Conservation (phyloP, 2,113 vertebrate genomes). For the Pristiophorus japonicus region DNA sequence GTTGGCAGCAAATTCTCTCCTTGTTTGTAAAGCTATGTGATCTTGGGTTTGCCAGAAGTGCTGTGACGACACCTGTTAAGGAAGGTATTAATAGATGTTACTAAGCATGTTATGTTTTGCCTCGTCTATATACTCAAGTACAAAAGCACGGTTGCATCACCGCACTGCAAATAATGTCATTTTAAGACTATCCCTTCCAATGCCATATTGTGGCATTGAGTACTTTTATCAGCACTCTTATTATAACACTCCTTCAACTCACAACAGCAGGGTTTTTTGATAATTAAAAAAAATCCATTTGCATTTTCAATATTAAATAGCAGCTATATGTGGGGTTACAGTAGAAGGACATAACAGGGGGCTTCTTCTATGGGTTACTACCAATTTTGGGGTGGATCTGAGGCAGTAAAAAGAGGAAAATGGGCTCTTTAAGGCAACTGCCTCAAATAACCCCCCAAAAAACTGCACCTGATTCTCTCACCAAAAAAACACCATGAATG, state of each 20-base stretch:
- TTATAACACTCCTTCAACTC: not conserved
- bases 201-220: not conserved
- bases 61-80: slow-evolving; percentile 19
- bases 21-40: not conserved
- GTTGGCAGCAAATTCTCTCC: not conserved
- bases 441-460: not conserved
- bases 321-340: not conserved
- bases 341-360: not conserved
- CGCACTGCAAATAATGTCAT: not conserved
- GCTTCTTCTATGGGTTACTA: not conserved
- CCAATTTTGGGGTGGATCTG: not conserved
- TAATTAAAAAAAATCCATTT: not conserved
- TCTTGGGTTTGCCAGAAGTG: slow-evolving; percentile 17
- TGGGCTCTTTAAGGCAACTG: not conserved
- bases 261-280: not conserved
- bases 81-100: not conserved
- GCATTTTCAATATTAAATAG: not conserved
- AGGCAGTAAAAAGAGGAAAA: not conserved
- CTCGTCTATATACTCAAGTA: not conserved
- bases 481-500: not conserved
- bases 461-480: not conserved
- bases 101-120: not conserved
- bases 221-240: not conserved
- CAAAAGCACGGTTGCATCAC: not conserved
- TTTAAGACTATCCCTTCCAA: not conserved